These are phyloP conservation scores for Martes martes DNA, from an alignment of 2,113 vertebrate species.

Conservation along the genomic window DNA sequence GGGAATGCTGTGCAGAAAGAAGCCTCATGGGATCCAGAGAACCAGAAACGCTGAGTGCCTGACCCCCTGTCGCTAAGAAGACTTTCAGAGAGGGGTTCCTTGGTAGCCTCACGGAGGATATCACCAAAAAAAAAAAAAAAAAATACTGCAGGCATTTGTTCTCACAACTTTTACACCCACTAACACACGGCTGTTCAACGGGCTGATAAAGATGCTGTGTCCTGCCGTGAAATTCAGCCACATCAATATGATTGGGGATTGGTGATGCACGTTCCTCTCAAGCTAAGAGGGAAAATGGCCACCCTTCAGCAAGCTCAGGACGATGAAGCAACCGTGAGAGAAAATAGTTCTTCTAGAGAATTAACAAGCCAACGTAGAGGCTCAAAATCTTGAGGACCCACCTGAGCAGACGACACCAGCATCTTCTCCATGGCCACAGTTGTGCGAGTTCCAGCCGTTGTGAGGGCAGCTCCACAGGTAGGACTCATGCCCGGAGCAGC, in stretches of 20 bases:
- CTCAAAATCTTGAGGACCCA: neutral
- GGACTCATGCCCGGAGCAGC: neutral
- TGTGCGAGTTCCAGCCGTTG: neutral
- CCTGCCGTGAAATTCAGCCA: neutral
- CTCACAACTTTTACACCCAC: too few relatives aligned
- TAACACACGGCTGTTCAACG: accelerated
- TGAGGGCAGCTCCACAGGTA: conserved; percentile 15
- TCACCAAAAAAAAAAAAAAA: neutral
- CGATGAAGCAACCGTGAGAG: neutral
- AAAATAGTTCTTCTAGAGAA: neutral
- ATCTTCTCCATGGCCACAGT: neutral
- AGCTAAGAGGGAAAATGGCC: too few relatives aligned
- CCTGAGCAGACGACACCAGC: conserved; percentile 46
- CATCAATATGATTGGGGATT: too few relatives aligned
- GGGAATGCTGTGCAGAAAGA: neutral
- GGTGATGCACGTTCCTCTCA: neutral
- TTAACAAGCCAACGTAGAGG: neutral
- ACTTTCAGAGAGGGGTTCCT: accelerated
- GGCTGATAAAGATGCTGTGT: accelerated
- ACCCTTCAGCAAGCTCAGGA: too few relatives aligned
- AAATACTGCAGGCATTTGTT: too few relatives aligned
- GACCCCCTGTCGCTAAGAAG: accelerated
- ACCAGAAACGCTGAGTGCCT: accelerated
- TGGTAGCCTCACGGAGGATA: too few relatives aligned
- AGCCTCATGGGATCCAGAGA: accelerated